Percentiles rank a stretch among this genome's conserved stretches.
Conservation (phyloP, 2,113 vertebrate genomes). For the Callopanchax toddi region DNA sequence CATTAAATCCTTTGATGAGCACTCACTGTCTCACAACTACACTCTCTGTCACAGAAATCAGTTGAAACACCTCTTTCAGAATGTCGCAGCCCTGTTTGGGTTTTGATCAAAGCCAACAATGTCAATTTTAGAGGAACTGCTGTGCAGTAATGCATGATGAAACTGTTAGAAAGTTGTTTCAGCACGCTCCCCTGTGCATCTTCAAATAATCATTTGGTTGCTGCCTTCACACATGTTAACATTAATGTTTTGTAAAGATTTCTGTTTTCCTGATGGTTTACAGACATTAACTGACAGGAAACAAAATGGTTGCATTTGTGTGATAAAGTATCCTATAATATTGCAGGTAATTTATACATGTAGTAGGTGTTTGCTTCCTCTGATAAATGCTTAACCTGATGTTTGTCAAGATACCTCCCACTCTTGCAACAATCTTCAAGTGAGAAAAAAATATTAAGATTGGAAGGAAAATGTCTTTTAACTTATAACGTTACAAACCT, state of each 20-base stretch:
- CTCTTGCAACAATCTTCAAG: not conserved
- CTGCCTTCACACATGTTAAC: constrained; percentile 63
- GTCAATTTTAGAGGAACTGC: constrained; percentile 79
- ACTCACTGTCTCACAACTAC: constrained; percentile 68
- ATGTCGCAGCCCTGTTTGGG: constrained; percentile 73
- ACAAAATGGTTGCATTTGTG: constrained; percentile 63
- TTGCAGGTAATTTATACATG: constrained; percentile 64
- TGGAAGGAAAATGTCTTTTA: not conserved
- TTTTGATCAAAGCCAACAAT: constrained; percentile 83
- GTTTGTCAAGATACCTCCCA: constrained; percentile 38
- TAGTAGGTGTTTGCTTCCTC: constrained; percentile 43
- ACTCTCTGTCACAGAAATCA: constrained; percentile 78
- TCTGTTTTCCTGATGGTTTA: constrained; percentile 52
- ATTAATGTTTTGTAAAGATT: constrained; percentile 38
- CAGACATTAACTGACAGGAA: constrained; percentile 62
- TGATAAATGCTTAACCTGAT: constrained; percentile 55
- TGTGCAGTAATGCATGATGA: constrained; percentile 81
- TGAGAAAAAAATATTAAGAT: not conserved
- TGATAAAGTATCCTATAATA: constrained; percentile 54
- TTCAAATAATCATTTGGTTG: constrained; percentile 78
- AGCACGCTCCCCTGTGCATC: constrained; percentile 67
- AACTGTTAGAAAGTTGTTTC: constrained; percentile 83
- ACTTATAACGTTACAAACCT: constrained; percentile 16
- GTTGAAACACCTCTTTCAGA: constrained; percentile 77
- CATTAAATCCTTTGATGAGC: constrained; percentile 68